Percentiles rank a stretch among this genome's conserved stretches.
These are phyloP conservation scores for Phymastichus coffea DNA, from an alignment of 1,140 invertebrate species.

Conservation along the genomic window DNA sequence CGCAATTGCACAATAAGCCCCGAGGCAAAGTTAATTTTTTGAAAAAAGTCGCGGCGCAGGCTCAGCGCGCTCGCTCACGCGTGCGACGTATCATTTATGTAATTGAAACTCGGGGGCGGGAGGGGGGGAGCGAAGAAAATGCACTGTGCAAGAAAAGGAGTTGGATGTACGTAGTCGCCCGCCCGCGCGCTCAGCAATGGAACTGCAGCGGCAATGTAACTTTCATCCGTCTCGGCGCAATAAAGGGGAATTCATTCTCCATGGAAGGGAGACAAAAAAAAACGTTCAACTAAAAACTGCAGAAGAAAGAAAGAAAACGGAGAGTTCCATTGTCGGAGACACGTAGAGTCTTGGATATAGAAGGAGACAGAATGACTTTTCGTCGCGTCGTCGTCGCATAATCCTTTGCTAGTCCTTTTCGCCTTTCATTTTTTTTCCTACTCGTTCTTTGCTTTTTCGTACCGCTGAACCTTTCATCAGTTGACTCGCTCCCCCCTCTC, in stretches of 20 bases:
- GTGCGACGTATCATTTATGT: too few relatives aligned
- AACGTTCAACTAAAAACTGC: neutral
- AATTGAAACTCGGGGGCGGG: too few relatives aligned
- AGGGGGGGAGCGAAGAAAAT: too few relatives aligned
- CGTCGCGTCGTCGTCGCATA: constrained; percentile 6
- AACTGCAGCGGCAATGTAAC: too few relatives aligned
- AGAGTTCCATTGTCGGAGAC: neutral
- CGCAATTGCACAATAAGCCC: too few relatives aligned
- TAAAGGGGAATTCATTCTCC: neutral
- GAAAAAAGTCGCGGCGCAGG: too few relatives aligned
- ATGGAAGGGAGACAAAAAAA: neutral
- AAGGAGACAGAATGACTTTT: neutral
- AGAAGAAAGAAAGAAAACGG: neutral
- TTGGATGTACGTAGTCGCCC: too few relatives aligned
- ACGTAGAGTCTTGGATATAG: neutral
- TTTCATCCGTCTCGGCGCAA: too few relatives aligned
- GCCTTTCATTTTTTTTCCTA: neutral
- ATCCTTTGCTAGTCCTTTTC: constrained; percentile 11
- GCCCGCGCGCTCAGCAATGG: too few relatives aligned
- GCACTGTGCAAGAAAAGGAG: too few relatives aligned
- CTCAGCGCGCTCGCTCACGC: too few relatives aligned
- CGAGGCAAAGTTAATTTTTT: too few relatives aligned
- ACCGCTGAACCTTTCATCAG: neutral
- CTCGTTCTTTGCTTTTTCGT: constrained; percentile 5
- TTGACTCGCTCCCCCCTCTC: neutral